Evolutionary conservation across 2,797 vertebrate genomes (phyloP).

Genomic region (Leucoraja ocellata): DNA sequence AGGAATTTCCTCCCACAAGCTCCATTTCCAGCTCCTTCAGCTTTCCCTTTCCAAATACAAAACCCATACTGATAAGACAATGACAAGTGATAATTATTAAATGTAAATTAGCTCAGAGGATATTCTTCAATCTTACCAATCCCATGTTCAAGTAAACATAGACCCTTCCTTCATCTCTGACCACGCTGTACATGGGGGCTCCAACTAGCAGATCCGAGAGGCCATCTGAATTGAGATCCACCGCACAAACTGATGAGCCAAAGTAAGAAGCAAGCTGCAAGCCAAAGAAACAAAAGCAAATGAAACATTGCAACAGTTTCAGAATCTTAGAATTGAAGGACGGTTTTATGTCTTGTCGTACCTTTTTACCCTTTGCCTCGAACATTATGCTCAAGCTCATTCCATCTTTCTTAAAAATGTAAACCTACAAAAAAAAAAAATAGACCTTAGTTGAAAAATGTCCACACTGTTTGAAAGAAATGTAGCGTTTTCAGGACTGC

Average conservation of each 20-base stretch:
- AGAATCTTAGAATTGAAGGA: not conserved
- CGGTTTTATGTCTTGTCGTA: constrained; percentile 47
- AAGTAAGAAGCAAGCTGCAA: constrained; percentile 87
- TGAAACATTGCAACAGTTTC: constrained; percentile 1
- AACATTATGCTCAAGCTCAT: constrained; percentile 62
- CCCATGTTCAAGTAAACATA: constrained; percentile 90
- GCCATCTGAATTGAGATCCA: constrained; percentile 85
- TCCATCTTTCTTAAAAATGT: constrained; percentile 67
- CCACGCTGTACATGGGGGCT: constrained; percentile 77
- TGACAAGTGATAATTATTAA: not conserved
- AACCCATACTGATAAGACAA: not conserved
- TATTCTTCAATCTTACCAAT: constrained; percentile 58
- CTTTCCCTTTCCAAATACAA: constrained; percentile 58
- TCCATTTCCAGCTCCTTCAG: constrained; percentile 68
- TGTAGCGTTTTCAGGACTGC: too few relatives aligned
- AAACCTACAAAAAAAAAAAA: constrained; percentile 62
- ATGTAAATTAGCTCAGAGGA: not conserved
- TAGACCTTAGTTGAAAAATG: too few relatives aligned
- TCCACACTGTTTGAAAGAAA: not conserved
- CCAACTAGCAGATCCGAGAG: constrained; percentile 89
- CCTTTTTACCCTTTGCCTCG: constrained; percentile 75
- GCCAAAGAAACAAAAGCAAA: constrained; percentile 42
- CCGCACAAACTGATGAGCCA: constrained; percentile 77
- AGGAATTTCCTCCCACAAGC: constrained; percentile 70
- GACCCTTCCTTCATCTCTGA: constrained; percentile 86